Percentiles rank a stretch among this genome's conserved stretches.
Evolutionary conservation across 2,888 invertebrate genomes (phyloP).

Genomic region (Drosophila vallismaia): DNA sequence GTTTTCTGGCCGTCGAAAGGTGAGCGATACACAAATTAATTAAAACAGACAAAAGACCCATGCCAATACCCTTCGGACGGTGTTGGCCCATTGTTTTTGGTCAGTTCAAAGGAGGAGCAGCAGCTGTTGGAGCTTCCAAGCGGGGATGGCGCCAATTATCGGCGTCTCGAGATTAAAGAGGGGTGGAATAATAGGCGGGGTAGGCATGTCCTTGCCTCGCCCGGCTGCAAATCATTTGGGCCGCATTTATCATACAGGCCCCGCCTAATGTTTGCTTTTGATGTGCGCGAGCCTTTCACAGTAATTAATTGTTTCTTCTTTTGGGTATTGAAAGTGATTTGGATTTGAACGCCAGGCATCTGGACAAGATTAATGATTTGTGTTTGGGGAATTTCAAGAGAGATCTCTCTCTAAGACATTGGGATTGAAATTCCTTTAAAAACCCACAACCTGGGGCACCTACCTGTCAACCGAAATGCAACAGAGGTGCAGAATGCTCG

Average conservation of each 20-base stretch:
- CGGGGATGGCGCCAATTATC: constrained; percentile 66
- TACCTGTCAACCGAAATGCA: constrained; percentile 93
- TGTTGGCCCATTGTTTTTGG: constrained; percentile 38
- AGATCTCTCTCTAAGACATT: constrained; percentile 8
- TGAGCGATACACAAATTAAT: constrained; percentile 77
- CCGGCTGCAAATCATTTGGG: constrained; percentile 72
- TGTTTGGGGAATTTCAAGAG: constrained; percentile 25
- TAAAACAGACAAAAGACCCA: constrained; percentile 65
- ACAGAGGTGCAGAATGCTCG: constrained; percentile 96
- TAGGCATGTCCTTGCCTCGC: constrained; percentile 1
- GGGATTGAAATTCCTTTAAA: background rate
- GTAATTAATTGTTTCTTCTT: constrained; percentile 74
- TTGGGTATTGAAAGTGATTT: constrained; percentile 51
- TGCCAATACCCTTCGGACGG: constrained; percentile 21
- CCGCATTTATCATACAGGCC: constrained; percentile 75
- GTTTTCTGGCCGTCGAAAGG: constrained; percentile 51
- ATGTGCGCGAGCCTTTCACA: constrained; percentile 67
- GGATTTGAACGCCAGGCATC: constrained; percentile 41
- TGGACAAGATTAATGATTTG: constrained; percentile 67
- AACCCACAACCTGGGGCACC: constrained; percentile 41
- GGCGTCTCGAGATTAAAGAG: constrained; percentile 19
- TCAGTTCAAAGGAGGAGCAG: constrained; percentile 27
- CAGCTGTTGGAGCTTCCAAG: constrained; percentile 56
- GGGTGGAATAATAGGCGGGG: background rate
- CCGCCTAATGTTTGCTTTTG: constrained; percentile 71